Evolutionary conservation across 2,888 invertebrate species (phyloP).

Genomic region (Andrena bucephala): DNA sequence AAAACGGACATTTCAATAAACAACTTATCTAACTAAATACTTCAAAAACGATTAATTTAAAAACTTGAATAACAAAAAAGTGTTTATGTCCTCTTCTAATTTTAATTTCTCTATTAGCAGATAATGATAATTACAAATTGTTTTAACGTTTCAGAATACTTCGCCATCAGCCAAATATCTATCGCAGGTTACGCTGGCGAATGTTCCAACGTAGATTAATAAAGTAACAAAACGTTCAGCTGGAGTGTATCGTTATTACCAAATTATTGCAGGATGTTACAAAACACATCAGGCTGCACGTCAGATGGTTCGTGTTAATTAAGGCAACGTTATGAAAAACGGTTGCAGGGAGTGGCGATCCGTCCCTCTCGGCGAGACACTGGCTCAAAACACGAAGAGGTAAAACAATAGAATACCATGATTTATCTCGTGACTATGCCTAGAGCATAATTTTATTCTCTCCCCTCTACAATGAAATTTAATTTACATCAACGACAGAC

Average conservation of each 20-base stretch:
- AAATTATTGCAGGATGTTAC: constrained; percentile 54
- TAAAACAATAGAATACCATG: constrained; percentile 44
- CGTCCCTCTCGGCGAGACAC: constrained; percentile 38
- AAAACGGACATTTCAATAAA: no score
- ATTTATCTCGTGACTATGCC: constrained; percentile 31
- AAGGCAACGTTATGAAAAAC: constrained; percentile 64
- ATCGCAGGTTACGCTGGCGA: neutral
- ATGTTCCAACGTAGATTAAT: constrained; percentile 17
- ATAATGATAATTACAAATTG: no score
- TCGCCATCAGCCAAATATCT: neutral
- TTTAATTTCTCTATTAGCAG: no score
- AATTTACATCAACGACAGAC: constrained; percentile 25
- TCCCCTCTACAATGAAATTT: constrained; percentile 2
- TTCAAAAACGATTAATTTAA: no score
- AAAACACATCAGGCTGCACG: constrained; percentile 53
- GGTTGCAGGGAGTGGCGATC: constrained; percentile 41
- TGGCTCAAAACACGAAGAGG: constrained; percentile 28
- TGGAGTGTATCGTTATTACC: constrained; percentile 53
- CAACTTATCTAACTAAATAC: no score
- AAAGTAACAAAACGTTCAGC: constrained; percentile 33
- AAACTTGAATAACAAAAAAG: no score
- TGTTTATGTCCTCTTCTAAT: no score
- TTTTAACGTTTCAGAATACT: no score
- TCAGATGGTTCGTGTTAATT: constrained; percentile 59
- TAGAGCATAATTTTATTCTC: neutral